Evolutionary conservation across 2,888 invertebrate genomes (phyloP), one percentile per base, ranked within the genome.

Genomic region (Xylota segnis): DNA sequence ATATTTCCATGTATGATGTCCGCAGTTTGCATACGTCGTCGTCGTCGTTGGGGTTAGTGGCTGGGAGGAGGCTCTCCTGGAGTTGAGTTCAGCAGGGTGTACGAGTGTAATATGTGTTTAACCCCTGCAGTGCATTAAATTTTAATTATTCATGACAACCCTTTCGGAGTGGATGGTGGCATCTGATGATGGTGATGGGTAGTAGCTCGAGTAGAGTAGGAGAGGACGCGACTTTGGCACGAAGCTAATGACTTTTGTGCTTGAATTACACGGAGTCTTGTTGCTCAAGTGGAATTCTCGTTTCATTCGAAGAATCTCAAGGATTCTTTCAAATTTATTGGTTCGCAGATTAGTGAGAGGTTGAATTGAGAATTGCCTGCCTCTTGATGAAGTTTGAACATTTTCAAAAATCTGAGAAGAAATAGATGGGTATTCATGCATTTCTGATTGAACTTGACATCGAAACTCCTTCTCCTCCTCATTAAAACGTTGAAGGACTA

Each of bases 61-160:
- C 29, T 23, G 43, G 16, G 52, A 9, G 16, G 16, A 5, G 23
- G 43, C 18, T 18, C 4, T 37, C 52, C 43, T 43, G 18, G 27
- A 37, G 34, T 18, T 66, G 27, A 16, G 54, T 58, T 47, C 71
- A 5, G 54, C 58, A 63, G 52, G 32, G 68, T 56, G 59, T 58
- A 52, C 54, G 83, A 47, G 71, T 88, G 87, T 88, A 88, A 88
- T 88, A 88, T 90, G 90, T 89, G 89, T 89, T 91, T 90, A 90
- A 90, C 90, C 91, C 90, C 91, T 90, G 88, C 89, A 91, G 91
- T 90, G 89, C 89, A 90, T 90, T 91, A 90, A 90, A 91, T 91
- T 90, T 91, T 91, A 90, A 91, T 91, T 91, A 91, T 90, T 90
- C 90, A 90, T 90, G 91, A 90, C 91, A 90, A 89, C 90, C 89